Conservation (phyloP, 2,888 invertebrate genomes). For the Linnaemya vulpina region DNA sequence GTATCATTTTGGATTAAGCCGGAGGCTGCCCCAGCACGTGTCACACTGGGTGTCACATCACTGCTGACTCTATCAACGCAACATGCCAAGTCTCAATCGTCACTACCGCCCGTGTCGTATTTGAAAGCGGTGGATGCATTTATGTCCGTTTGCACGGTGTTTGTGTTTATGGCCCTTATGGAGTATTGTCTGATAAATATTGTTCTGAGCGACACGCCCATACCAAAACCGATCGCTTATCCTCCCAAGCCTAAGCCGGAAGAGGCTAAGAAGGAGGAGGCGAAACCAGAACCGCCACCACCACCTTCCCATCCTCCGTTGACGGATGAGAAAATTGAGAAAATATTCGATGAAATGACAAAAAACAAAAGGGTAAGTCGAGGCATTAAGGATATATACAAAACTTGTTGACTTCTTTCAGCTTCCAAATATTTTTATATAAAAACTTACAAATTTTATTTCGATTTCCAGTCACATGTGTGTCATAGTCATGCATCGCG, state of each 20-base stretch:
- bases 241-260: constrained; percentile 82
- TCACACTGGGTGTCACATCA: constrained; percentile 95
- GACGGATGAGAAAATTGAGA: constrained; percentile 80
- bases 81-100: constrained; percentile 96
- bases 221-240: constrained; percentile 82
- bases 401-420: background rate
- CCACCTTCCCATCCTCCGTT: constrained; percentile 73
- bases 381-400: background rate
- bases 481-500: constrained; percentile 75
- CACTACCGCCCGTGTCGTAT: constrained; percentile 95
- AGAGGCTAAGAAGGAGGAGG: constrained; percentile 78
- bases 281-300: constrained; percentile 75
- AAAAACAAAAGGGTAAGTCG: constrained; percentile 79
- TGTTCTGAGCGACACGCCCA: constrained; percentile 82
- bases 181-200: constrained; percentile 95
- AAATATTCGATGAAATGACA: constrained; percentile 82
- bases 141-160: constrained; percentile 96
- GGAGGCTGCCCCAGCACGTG: constrained; percentile 96
- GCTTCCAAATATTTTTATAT: background rate
- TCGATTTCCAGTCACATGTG: constrained; percentile 35
- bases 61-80: constrained; percentile 94
- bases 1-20: constrained; percentile 98
- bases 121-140: constrained; percentile 96
- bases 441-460: background rate
- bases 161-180: constrained; percentile 97